These are phyloP conservation scores for Archips crataeganus DNA, from an alignment of 2,888 invertebrate genomes.

Conservation along the genomic window DNA sequence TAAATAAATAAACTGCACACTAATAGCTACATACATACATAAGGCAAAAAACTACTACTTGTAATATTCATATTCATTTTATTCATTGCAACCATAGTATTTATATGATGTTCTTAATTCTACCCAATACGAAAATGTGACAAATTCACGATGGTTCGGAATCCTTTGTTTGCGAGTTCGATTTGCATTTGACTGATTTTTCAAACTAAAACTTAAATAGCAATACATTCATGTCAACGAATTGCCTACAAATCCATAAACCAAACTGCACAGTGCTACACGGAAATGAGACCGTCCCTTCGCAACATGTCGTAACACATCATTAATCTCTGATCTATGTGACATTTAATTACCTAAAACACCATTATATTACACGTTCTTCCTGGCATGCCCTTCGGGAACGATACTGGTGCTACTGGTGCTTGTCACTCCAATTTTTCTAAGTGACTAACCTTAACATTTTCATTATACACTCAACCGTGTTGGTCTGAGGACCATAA, in stretches of 20 bases:
- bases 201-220: not conserved
- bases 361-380: constrained; percentile 78
- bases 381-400: constrained; percentile 61
- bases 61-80: no score
- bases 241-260: not conserved
- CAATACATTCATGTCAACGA: not conserved
- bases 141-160: no score
- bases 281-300: constrained; percentile 38
- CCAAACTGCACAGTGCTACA: not conserved
- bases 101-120: no score
- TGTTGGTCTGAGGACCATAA: not conserved
- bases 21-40: no score
- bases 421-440: not conserved
- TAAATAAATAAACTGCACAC: no score
- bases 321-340: constrained; percentile 85
- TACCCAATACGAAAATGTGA: no score
- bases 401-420: constrained; percentile 45
- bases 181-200: not conserved
- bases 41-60: no score
- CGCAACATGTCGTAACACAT: constrained; percentile 77
- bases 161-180: no score
- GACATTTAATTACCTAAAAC: constrained; percentile 86
- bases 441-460: not conserved
- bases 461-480: not conserved
- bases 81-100: no score